Base-by-base conservation (phyloP, 92 coral and sea anemone genomes). In the Porites rus region DNA sequence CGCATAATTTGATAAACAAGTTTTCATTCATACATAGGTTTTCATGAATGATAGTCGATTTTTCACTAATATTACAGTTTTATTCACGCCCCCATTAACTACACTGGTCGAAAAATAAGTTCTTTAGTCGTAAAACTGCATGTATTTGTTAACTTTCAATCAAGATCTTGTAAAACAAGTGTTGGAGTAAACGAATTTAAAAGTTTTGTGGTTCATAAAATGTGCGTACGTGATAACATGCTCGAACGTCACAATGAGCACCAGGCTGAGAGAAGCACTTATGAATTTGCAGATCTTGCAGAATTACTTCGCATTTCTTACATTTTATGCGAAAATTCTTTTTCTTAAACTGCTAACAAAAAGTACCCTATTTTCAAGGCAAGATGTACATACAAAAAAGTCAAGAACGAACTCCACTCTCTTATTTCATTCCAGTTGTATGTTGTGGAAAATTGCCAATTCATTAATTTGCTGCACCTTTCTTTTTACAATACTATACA, bases 231-330 rank as follows among this genome's bases (percentile, higher is more conserved):
- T 82, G 86, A 74, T 58, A 61, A 46, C 56, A 72, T 72, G 22
- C 79, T 10, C 59, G 11, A 9, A 73, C 86, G 86, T 82, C 86
- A 82, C 78, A 80, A 80, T 80, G 12, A 4, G 67, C 72, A 63
- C 5, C 8, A 25, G 13, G 67, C 62, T 25, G 4, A 67, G n/a
- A 25, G 51, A 54, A 19, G 63, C 4, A 1, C 14, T 64, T 5
- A 14, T 52, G 75, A 83, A 38, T 19, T 72, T 73, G 87, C 87
- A 72, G 79, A 63, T 20, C 28, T 21, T 72, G 87, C 80, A 72
- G 64, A 24, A 51, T 11, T 59, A 38, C 46, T 38, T 38, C 46
- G 46, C 46, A 38, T 83, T 50, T 80, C 59, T 3, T 64, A 61
- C 64, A 21, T 53, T 73, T 75, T 50, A 38, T 0, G 46, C 0